These are phyloP conservation scores for Ptychadena robeensis DNA, from an alignment of 2,797 vertebrate genomes.

Conservation along the genomic window DNA sequence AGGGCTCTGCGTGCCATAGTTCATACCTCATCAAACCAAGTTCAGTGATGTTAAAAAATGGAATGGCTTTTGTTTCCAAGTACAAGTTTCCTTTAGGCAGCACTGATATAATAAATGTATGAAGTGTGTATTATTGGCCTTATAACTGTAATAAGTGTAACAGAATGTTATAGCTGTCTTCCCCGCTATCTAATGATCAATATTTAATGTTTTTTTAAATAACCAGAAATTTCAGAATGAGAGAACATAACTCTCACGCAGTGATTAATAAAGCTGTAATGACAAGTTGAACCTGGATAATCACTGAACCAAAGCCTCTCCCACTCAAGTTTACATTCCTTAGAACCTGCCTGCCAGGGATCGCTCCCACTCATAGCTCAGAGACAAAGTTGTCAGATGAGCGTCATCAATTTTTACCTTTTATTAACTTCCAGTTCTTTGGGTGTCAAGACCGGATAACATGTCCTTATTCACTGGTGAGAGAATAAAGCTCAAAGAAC, in stretches of 20 bases:
- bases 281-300: conserved; percentile 42
- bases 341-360: conserved; percentile 22
- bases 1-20: too few species aligned
- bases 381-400: conserved; percentile 32
- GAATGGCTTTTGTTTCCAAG: too few species aligned
- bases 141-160: not conserved
- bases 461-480: not conserved
- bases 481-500: too few species aligned
- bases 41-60: too few species aligned
- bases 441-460: not conserved
- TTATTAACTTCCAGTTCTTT: not conserved
- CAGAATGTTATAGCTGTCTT: too few species aligned
- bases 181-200: not conserved
- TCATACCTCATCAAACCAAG: too few species aligned
- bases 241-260: conserved; percentile 4
- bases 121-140: not conserved
- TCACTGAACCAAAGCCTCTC: conserved; percentile 50
- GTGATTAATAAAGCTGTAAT: conserved; percentile 4
- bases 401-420: conserved; percentile 29
- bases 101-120: not conserved
- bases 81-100: too few species aligned
- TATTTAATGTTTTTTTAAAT: not conserved
- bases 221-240: conserved; percentile 4
- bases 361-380: conserved; percentile 40
- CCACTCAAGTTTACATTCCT: conserved; percentile 54